Conservation (phyloP, 2,797 vertebrate species). For the Darevskia mixta region DNA sequence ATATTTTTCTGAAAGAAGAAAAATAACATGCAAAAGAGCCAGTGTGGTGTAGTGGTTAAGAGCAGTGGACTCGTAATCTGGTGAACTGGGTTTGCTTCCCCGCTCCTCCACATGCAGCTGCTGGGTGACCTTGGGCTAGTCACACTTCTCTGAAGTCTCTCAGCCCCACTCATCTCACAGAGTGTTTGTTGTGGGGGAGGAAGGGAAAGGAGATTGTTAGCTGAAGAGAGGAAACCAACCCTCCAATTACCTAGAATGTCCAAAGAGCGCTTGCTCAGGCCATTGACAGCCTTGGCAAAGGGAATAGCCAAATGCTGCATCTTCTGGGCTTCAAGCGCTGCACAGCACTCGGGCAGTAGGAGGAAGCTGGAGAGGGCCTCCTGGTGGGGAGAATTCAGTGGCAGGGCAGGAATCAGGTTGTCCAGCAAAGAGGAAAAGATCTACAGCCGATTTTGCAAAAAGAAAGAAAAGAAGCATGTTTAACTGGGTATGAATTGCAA, state of each 20-base stretch:
- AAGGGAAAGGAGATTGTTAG: too few relatives aligned
- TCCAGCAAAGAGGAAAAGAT: conserved; percentile 60
- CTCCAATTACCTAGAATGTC: conserved; percentile 59
- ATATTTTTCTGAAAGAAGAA: conserved; percentile 57
- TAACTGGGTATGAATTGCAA: background rate
- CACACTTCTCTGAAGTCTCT: too few relatives aligned
- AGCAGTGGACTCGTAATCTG: too few relatives aligned
- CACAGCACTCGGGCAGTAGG: conserved; percentile 66
- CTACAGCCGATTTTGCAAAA: conserved; percentile 45
- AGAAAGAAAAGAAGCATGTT: background rate
- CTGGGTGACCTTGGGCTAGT: too few relatives aligned
- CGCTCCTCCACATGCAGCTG: too few relatives aligned
- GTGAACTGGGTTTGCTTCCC: too few relatives aligned
- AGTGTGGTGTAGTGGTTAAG: too few relatives aligned
- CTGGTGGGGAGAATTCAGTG: conserved; percentile 51
- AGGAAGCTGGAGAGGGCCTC: conserved; percentile 69
- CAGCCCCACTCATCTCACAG: too few relatives aligned
- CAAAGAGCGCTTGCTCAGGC: conserved; percentile 50
- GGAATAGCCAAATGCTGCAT: conserved; percentile 53
- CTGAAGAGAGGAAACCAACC: background rate
- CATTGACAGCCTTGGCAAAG: conserved; percentile 55
- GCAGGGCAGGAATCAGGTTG: conserved; percentile 59
- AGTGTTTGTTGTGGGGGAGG: too few relatives aligned
- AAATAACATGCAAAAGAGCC: background rate
- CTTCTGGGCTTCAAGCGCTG: conserved; percentile 51